Percentiles rank a stretch among this genome's conserved stretches.
Conservation (phyloP, 2,113 vertebrate species). For the Barnardius zonarius region DNA sequence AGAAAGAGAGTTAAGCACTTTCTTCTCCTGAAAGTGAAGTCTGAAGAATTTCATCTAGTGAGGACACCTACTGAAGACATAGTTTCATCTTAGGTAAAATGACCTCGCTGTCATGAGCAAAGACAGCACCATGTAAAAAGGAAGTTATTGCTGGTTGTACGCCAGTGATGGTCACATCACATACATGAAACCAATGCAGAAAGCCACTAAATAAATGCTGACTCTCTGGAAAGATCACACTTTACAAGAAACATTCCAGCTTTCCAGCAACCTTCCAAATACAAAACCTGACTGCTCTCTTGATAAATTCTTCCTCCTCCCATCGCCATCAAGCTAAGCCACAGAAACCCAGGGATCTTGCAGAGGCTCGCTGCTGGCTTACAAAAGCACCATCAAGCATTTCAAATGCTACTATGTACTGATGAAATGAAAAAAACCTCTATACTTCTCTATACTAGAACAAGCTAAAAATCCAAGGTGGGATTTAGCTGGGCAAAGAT, state of each 20-base stretch:
- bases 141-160: background rate
- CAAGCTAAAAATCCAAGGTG: background rate
- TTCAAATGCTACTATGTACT: background rate
- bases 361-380: background rate
- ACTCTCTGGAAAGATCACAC: background rate
- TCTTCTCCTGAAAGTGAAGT: background rate
- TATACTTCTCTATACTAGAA: background rate
- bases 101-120: background rate
- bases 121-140: background rate
- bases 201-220: background rate
- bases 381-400: background rate
- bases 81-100: background rate
- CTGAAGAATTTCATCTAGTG: background rate
- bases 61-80: background rate
- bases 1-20: background rate
- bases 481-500: background rate
- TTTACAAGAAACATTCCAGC: background rate
- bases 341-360: background rate
- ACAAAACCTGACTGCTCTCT: background rate
- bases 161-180: background rate
- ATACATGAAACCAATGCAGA: background rate
- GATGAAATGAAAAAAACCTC: rapidly evolving
- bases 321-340: background rate
- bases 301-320: background rate
- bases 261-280: background rate